These are phyloP conservation scores for Botrylloides violaceus DNA, from an alignment of 23 tunicate genomes.

Conservation along the genomic window DNA sequence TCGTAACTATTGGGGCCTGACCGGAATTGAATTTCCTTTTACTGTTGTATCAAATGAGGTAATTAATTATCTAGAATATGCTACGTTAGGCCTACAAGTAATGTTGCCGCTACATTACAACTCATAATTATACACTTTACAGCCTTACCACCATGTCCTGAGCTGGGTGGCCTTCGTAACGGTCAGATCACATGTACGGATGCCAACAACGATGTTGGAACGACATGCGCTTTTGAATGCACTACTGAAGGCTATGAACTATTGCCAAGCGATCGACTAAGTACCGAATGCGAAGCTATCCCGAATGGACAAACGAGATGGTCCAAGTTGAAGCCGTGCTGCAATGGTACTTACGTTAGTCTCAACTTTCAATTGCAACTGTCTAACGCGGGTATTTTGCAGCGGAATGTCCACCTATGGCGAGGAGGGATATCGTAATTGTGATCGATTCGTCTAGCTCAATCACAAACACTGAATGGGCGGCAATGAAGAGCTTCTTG, in stretches of 20 bases:
- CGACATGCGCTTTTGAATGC: conserved; percentile 5
- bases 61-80: too few species aligned
- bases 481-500: neutral
- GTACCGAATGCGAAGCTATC: neutral
- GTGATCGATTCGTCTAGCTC: conserved; percentile 14
- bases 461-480: neutral
- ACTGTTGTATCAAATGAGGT: too few species aligned
- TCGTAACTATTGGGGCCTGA: too few species aligned
- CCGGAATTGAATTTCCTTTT: too few species aligned
- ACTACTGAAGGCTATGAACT: conserved; percentile 1
- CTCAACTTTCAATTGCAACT: neutral
- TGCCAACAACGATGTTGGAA: neutral
- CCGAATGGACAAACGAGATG: conserved; percentile 1
- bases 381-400: neutral
- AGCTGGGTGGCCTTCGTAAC: neutral
- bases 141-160: neutral
- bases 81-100: too few species aligned
- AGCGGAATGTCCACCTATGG: conserved; percentile 18
- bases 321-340: conserved; percentile 10
- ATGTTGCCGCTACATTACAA: neutral
- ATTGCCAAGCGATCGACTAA: neutral
- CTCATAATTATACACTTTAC: neutral
- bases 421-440: conserved; percentile 7
- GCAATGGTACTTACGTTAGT: neutral
- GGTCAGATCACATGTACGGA: conserved; percentile 1